Base-by-base conservation (phyloP, 2,797 vertebrate genomes). In the Benthosema pterotum region DNA sequence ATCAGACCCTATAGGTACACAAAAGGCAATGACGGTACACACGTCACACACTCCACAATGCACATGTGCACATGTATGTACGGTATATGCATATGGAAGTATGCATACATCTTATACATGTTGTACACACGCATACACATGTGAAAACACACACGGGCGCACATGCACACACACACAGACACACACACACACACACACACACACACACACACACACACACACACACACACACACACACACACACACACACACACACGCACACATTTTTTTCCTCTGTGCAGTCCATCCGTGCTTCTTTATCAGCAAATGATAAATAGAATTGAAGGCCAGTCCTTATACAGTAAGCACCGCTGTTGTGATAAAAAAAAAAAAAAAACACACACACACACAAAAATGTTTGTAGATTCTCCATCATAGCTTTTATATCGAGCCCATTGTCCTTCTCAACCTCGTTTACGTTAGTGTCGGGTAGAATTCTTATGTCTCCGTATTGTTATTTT, bases 1-100 rank as follows among this genome's bases (percentile, higher is more conserved):
- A 87, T 90, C 82, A 55, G 71, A 68, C 59, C 63, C 62, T 45
- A 28, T 28, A 9, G 47, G 38, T 67, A 49, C 62, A 75, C 71
- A 79, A 66, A 38, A 72, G 17, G 32, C 46, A 62, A 59, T 11
- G 16, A 57, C 42, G 22, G 46, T 12, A 19, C 42, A 57, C 42
- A 57, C 16, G 11, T 6, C 38, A 57, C 55, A 25, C 42, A 45
- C 55, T 19, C 38, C 45, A 32, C 17, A 42, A 47, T 14, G 11
- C 45, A 13, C 53, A n/a, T 28, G 43, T 16, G 19, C 60, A 62
- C 15, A 4, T 25, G 5, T 25, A 25, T 5, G 22, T 25, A 3
- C 22, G 22, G 22, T 25, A 42, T 46, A 51, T 17, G 13, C 61
- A 61, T 18, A 50, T 7, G 1, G 6, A 18, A n/a, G 12, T 12